phyloP scores from a whole-genome alignment of 2,888 invertebrate species.

The Troides oblongomaculatus region DNA sequence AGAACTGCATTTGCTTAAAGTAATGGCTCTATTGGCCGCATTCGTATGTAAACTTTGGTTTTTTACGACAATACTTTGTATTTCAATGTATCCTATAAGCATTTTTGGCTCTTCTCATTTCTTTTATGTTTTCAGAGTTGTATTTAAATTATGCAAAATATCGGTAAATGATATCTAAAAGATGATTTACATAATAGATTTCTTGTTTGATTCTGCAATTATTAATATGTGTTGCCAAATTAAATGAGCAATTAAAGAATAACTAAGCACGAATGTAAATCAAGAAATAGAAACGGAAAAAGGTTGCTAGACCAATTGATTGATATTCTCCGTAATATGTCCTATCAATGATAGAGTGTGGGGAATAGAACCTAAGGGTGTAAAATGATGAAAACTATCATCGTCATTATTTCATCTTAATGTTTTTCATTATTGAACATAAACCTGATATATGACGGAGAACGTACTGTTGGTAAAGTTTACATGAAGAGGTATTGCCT shows the following conservation, averaged over 20 bases:
- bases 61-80: constrained; percentile 2
- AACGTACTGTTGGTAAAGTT: no score
- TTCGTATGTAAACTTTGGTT: constrained; percentile 23
- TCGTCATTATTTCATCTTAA: no score
- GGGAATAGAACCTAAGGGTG: no score
- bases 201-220: not conserved
- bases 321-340: no score
- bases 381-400: no score
- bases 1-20: constrained; percentile 12
- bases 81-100: constrained; percentile 8
- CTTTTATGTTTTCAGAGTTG: not conserved
- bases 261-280: not conserved
- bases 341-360: no score
- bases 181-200: not conserved
- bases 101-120: not conserved
- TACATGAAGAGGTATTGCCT: no score
- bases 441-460: no score
- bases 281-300: no score
- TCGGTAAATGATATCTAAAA: not conserved
- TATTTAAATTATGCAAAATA: not conserved
- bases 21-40: constrained; percentile 15
- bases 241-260: not conserved
- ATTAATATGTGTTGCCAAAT: not conserved
- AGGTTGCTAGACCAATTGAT: no score
- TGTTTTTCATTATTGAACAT: no score